Evolutionary conservation across 2,888 invertebrate species (phyloP).

Genomic region (Papilio protenor): DNA sequence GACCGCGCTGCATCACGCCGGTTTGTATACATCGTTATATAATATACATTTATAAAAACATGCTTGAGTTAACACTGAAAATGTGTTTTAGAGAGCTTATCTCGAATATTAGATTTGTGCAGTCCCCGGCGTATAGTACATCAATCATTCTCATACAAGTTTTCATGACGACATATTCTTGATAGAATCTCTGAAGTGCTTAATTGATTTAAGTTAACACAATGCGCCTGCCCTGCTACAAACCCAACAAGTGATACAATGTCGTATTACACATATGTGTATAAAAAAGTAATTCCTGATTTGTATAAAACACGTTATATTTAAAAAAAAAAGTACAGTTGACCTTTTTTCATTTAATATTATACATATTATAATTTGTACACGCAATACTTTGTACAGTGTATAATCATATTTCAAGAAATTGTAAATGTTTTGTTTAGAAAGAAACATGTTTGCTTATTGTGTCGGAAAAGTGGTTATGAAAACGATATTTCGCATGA

Average conservation of each 20-base stretch:
- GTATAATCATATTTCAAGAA: neutral
- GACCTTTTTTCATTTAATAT: neutral
- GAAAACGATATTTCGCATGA: slow-evolving; percentile 9
- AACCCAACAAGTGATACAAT: no score
- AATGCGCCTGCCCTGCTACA: no score
- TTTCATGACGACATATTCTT: no score
- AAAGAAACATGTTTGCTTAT: slow-evolving; percentile 7
- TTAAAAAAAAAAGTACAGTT: neutral
- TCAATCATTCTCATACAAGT: no score
- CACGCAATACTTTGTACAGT: neutral
- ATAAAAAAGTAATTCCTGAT: neutral
- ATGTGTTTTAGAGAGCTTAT: neutral
- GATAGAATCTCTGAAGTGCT: no score
- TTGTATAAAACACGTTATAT: no score
- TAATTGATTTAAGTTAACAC: no score
- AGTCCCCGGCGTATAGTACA: no score
- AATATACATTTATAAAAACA: neutral
- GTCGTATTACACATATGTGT: no score
- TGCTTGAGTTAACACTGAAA: neutral
- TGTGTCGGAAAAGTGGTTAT: neutral
- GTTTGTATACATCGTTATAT: slow-evolving; percentile 64
- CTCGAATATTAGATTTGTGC: no score
- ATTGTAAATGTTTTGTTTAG: neutral
- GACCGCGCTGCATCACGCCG: slow-evolving; percentile 84
- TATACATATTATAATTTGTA: neutral